These are phyloP conservation scores for Tyrannus savana DNA, from an alignment of 2,113 vertebrate species.

Conservation along the genomic window DNA sequence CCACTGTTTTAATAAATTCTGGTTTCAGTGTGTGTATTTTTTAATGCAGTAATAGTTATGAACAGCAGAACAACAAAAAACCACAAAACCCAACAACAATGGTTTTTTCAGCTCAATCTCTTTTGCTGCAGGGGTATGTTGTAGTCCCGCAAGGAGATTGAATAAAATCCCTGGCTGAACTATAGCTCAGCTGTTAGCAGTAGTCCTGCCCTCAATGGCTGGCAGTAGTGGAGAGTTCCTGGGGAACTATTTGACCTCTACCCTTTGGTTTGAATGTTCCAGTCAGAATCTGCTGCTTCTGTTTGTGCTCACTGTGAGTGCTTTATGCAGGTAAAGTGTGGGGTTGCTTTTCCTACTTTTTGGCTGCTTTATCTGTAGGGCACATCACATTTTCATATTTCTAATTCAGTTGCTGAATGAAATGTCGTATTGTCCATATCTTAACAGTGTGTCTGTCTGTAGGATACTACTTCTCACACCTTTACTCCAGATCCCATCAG, in stretches of 20 bases:
- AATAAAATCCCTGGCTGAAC: slow-evolving; percentile 63
- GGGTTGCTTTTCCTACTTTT: slow-evolving; percentile 63
- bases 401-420: slow-evolving; percentile 17
- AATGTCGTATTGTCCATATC: background rate
- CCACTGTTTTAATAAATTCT: background rate
- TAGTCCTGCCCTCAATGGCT: slow-evolving; percentile 66
- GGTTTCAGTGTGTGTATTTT: slow-evolving; percentile 11
- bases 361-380: slow-evolving; percentile 54
- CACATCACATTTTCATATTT: slow-evolving; percentile 32
- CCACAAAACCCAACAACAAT: background rate
- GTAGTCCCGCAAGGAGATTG: slow-evolving; percentile 66
- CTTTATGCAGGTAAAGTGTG: slow-evolving; percentile 68
- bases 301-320: slow-evolving; percentile 69
- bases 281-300: slow-evolving; percentile 68
- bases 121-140: slow-evolving; percentile 70
- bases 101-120: slow-evolving; percentile 65
- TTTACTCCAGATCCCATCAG: background rate
- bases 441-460: slow-evolving; percentile 30
- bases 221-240: slow-evolving; percentile 68
- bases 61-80: background rate
- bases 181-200: slow-evolving; percentile 69
- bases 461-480: background rate
- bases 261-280: slow-evolving; percentile 64
- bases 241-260: slow-evolving; percentile 62
- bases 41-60: slow-evolving; percentile 27